Percentiles rank a stretch among this genome's conserved stretches.
Conservation (phyloP, 2,113 vertebrate genomes). For the Callorhinus ursinus region DNA sequence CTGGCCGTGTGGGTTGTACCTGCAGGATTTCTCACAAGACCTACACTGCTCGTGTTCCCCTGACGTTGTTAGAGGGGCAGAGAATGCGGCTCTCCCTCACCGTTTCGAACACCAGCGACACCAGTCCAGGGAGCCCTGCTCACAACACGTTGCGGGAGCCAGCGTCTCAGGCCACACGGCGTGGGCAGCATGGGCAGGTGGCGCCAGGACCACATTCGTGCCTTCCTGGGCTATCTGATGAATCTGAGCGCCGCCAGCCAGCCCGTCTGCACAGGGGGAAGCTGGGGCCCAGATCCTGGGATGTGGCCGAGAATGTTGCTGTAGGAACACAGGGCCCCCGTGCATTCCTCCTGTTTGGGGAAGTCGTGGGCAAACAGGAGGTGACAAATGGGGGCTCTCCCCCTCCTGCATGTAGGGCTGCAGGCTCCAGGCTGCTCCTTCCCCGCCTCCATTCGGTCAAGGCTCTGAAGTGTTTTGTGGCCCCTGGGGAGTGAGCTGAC, state of each 20-base stretch:
- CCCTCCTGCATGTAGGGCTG: background rate
- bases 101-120: background rate
- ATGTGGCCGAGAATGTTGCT: background rate
- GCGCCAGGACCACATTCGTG: background rate
- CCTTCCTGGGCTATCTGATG: too few species aligned
- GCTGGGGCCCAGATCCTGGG: background rate
- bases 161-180: background rate
- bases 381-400: background rate
- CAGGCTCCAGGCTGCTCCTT: background rate
- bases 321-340: background rate
- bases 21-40: background rate
- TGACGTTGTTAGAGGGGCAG: background rate
- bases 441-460: background rate
- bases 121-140: background rate
- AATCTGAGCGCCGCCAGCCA: accelerated
- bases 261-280: background rate
- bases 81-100: background rate
- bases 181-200: background rate
- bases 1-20: background rate
- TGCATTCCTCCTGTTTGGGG: background rate
- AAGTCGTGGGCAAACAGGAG: background rate
- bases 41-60: background rate
- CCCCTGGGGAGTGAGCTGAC: background rate
- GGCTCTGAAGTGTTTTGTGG: background rate
- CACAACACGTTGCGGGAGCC: background rate